Base-by-base conservation (phyloP, 2,888 invertebrate genomes). In the Pediacus dermestoides region DNA sequence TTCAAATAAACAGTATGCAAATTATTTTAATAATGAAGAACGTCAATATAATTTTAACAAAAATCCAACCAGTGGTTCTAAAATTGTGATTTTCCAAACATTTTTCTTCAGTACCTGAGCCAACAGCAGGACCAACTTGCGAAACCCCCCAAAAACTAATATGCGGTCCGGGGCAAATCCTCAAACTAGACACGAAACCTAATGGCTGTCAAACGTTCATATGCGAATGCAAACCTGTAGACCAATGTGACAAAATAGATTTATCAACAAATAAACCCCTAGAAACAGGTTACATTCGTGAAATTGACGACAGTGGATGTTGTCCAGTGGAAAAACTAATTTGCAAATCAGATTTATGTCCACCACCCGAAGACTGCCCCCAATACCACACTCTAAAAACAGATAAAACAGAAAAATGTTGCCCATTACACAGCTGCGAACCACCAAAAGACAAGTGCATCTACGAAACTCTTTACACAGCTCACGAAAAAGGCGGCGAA, bases 201-300 rank as follows among this genome's bases (percentile, higher is more conserved):
- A 74, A 81, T 51, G 83, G 81, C 3, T 89, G 89, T 65, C 77
- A 77, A 16, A 78, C 82, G 52, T 86, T 81, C 47, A 75, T 84
- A 43, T 89, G 89, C 57, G 87, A 85, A 70, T 89, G 89, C 58
- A 80, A 80, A 58, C 85, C 85, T 0, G 64, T 72, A 2, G 78
- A 80, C 26, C 80, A 88, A 46, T 89, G 89, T 58, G 78, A 78
- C 3, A 60, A 64, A 1, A 54, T 77, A 1, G 74, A 73, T 34
- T 66, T 72, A 9, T 49, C 53, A 6, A 50, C 49, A 2, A 45
- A 47, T 9, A 70, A 71, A 31, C 63, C 72, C 15, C 52, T 82
- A 11, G 74, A 78, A 46, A 75, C 80, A 81, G 68, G 73, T 75
- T 33, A 44, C 26, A 71, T 75, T 48, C 22, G 10, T 25, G 22